Evolutionary conservation across 2,888 invertebrate genomes (phyloP).

Genomic region (Perdita meconis): DNA sequence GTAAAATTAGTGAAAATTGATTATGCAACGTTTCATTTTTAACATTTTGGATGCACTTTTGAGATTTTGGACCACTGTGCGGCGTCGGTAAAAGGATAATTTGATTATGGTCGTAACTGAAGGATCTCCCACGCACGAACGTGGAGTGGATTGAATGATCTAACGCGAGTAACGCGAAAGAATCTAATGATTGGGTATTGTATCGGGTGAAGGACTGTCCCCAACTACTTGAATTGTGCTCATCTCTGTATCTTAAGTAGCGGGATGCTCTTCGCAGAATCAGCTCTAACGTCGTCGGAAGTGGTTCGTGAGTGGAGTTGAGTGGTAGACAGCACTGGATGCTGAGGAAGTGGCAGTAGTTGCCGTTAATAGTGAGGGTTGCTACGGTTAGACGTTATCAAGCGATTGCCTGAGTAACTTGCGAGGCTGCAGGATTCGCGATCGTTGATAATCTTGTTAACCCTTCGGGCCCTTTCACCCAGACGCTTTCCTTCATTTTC

Average conservation of each 20-base stretch:
- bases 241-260: conserved; percentile 12
- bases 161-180: background rate
- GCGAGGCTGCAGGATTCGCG: conserved; percentile 56
- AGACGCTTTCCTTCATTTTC: conserved; percentile 10
- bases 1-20: no score
- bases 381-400: conserved; percentile 50
- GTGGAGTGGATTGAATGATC: no score
- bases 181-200: background rate
- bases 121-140: no score
- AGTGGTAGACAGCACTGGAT: conserved; percentile 25
- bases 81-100: no score
- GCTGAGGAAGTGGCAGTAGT: conserved; percentile 39
- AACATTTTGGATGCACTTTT: no score
- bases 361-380: conserved; percentile 47
- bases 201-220: background rate
- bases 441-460: conserved; percentile 69
- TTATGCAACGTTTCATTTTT: no score
- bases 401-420: conserved; percentile 46
- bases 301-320: conserved; percentile 51
- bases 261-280: conserved; percentile 44
- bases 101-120: no score
- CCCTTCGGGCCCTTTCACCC: conserved; percentile 33
- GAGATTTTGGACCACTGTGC: no score
- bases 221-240: conserved; percentile 20
- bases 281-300: conserved; percentile 57